Evolutionary conservation across 2,113 vertebrate genomes (phyloP).

Genomic region (Nicator chloris): DNA sequence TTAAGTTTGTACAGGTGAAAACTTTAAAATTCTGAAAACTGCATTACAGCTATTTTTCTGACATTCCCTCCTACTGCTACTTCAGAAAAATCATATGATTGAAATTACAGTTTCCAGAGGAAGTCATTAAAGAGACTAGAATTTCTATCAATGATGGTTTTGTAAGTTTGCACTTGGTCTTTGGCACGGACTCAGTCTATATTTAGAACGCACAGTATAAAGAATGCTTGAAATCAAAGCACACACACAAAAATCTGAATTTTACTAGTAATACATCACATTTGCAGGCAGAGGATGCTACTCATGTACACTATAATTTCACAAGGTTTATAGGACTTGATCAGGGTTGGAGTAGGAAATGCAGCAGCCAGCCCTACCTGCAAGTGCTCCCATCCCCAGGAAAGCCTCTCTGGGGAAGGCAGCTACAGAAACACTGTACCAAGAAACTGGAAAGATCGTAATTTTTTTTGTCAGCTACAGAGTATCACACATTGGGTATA

Average conservation of each 20-base stretch:
- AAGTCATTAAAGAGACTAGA: neutral
- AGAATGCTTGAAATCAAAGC: neutral
- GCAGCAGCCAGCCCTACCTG: neutral
- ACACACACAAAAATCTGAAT: neutral
- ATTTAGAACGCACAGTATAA: neutral
- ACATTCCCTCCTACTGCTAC: neutral
- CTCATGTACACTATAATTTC: neutral
- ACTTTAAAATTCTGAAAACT: neutral
- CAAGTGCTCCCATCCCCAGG: rapidly evolving
- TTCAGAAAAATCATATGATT: neutral
- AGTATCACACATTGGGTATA: neutral
- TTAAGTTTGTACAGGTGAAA: neutral
- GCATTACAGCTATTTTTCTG: neutral
- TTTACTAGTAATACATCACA: neutral
- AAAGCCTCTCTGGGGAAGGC: neutral
- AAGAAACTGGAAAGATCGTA: neutral
- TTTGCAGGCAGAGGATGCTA: neutral
- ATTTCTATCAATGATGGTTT: neutral
- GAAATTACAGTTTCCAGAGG: conserved; percentile 14
- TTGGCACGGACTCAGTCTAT: neutral
- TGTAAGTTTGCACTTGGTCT: neutral
- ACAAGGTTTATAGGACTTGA: neutral
- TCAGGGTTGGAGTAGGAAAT: neutral
- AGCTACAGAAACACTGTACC: neutral
- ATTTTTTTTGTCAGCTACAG: neutral